Evolutionary conservation across 1,140 invertebrate genomes (phyloP).

Genomic region (Aphaenogaster rudis): DNA sequence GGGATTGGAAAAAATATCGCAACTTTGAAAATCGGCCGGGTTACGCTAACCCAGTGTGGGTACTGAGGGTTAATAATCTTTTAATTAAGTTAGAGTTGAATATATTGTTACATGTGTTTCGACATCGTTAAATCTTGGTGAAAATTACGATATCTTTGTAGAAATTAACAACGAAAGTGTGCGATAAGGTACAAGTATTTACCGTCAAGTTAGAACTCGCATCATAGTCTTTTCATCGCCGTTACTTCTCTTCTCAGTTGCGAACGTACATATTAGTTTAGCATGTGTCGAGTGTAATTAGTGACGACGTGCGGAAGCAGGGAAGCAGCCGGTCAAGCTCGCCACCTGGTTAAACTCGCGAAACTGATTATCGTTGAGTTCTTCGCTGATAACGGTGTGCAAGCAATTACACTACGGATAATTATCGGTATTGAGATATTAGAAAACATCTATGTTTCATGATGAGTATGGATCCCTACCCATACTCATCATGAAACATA

Average conservation of each 20-base stretch:
- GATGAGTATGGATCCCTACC: background rate
- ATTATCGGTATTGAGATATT: slow-evolving; percentile 12
- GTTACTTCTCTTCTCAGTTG: slow-evolving; percentile 53
- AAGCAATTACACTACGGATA: slow-evolving; percentile 25
- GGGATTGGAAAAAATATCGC: too few relatives aligned
- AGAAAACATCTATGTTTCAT: background rate
- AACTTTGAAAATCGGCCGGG: too few relatives aligned
- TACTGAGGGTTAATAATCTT: background rate
- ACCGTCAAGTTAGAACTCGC: slow-evolving; percentile 2
- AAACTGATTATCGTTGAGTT: slow-evolving; percentile 57
- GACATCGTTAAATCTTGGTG: background rate
- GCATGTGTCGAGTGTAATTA: slow-evolving; percentile 56
- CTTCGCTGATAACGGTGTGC: slow-evolving; percentile 40
- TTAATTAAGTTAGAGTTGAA: background rate
- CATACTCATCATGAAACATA: too few relatives aligned
- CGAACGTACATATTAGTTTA: slow-evolving; percentile 59
- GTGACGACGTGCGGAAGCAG: slow-evolving; percentile 52
- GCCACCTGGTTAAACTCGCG: slow-evolving; percentile 56
- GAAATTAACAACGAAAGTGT: background rate
- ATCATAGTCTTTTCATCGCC: slow-evolving; percentile 29
- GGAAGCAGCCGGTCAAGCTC: slow-evolving; percentile 46
- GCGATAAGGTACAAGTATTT: slow-evolving; percentile 25
- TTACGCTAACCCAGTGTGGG: too few relatives aligned
- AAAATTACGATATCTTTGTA: background rate
- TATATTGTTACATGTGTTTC: background rate